phyloP scores from a whole-genome alignment of 2,113 vertebrate genomes.

The Cebidichthys violaceus region DNA sequence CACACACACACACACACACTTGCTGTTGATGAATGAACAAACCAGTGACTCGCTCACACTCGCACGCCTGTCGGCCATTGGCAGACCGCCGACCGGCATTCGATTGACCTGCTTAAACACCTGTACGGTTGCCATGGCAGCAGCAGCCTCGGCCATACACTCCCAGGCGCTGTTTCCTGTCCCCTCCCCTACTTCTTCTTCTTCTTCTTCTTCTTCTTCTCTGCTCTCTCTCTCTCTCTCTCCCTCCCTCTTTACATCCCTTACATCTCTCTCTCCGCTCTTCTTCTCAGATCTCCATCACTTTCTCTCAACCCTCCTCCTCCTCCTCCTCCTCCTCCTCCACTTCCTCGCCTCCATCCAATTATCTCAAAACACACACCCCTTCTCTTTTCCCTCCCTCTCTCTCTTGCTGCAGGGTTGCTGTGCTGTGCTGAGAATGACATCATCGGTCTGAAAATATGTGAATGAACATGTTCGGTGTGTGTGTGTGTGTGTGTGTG shows the following conservation, averaged over 20 bases:
- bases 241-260: neutral
- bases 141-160: slow-evolving; percentile 33
- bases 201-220: slow-evolving; percentile 28
- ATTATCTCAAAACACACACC: slow-evolving; percentile 53
- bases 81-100: slow-evolving; percentile 29
- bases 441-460: slow-evolving; percentile 64
- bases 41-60: neutral
- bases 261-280: neutral
- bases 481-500: neutral
- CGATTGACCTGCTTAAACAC: slow-evolving; percentile 72
- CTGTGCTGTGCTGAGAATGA: slow-evolving; percentile 58
- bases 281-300: slow-evolving; percentile 40
- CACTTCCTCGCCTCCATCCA: slow-evolving; percentile 40
- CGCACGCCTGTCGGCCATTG: slow-evolving; percentile 7
- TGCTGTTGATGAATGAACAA: neutral
- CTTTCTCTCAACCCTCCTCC: slow-evolving; percentile 19
- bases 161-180: slow-evolving; percentile 49
- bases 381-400: neutral
- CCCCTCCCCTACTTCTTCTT: slow-evolving; percentile 1
- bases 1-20: too few relatives aligned
- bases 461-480: slow-evolving; percentile 54
- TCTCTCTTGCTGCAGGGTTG: slow-evolving; percentile 51
- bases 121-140: slow-evolving; percentile 71
- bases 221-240: neutral
- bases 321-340: slow-evolving; percentile 10